These are phyloP conservation scores for Protobothrops mucrosquamatus DNA, from an alignment of 2,113 vertebrate species.

Conservation along the genomic window DNA sequence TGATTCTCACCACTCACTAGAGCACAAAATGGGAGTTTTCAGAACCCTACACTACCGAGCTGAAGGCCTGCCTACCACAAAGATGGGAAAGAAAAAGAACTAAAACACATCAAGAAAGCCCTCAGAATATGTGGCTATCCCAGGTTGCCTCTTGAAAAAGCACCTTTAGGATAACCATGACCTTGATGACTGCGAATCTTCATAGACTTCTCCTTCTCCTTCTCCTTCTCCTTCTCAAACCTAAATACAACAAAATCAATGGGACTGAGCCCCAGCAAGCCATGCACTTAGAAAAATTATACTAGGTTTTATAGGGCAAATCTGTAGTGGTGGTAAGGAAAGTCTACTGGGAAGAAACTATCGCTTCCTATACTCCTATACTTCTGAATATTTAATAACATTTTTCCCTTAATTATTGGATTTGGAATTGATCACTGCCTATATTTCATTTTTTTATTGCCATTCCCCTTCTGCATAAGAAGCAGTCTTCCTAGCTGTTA, in stretches of 20 bases:
- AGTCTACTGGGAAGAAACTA: not conserved
- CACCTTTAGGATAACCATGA: too few species aligned
- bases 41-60: too few species aligned
- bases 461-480: not conserved
- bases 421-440: not conserved
- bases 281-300: not conserved
- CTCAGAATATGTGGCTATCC: too few species aligned
- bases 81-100: too few species aligned
- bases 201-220: too few species aligned
- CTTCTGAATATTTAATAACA: not conserved
- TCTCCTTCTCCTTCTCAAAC: not conserved
- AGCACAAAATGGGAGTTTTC: too few species aligned
- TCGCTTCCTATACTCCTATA: not conserved
- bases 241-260: not conserved
- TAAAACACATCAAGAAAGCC: too few species aligned
- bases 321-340: not conserved
- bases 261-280: not conserved
- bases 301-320: not conserved
- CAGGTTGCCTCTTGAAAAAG: too few species aligned
- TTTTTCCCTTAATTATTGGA: not conserved
- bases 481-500: not conserved
- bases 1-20: too few species aligned
- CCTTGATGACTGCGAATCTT: too few species aligned
- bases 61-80: too few species aligned
- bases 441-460: not conserved